Evolutionary conservation across 2,797 vertebrate genomes (phyloP).

Genomic region (Setipinna tenuifilis): DNA sequence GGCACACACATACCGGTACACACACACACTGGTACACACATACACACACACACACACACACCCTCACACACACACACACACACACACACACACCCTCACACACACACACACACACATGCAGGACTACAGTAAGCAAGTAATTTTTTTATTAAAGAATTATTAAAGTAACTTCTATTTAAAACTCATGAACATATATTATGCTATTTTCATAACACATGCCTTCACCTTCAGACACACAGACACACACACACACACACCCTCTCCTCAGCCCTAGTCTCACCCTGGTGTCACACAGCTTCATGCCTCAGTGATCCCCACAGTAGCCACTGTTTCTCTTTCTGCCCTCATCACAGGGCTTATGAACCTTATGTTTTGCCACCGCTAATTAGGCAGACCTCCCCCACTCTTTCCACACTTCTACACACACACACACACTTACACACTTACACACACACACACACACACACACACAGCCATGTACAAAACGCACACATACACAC

Average conservation of each 20-base stretch:
- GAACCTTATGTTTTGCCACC: slow-evolving; percentile 61
- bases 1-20: background rate
- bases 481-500: no score
- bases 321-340: slow-evolving; percentile 66
- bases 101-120: background rate
- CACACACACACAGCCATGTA: no score
- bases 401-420: background rate
- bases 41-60: slow-evolving; percentile 5
- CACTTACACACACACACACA: no score
- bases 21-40: no score
- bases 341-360: slow-evolving; percentile 65
- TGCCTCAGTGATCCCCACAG: slow-evolving; percentile 69
- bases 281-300: slow-evolving; percentile 37
- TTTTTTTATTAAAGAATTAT: no score
- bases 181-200: no score
- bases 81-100: background rate
- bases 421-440: background rate
- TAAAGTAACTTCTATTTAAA: no score
- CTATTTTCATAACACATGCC: no score
- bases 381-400: slow-evolving; percentile 75
- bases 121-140: no score
- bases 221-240: no score
- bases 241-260: no score
- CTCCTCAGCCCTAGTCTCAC: background rate
- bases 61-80: slow-evolving; percentile 1